Evolutionary conservation across 2,888 invertebrate species (phyloP), one percentile per base, ranked within the genome.

Genomic region (Sialis fuliginosa): DNA sequence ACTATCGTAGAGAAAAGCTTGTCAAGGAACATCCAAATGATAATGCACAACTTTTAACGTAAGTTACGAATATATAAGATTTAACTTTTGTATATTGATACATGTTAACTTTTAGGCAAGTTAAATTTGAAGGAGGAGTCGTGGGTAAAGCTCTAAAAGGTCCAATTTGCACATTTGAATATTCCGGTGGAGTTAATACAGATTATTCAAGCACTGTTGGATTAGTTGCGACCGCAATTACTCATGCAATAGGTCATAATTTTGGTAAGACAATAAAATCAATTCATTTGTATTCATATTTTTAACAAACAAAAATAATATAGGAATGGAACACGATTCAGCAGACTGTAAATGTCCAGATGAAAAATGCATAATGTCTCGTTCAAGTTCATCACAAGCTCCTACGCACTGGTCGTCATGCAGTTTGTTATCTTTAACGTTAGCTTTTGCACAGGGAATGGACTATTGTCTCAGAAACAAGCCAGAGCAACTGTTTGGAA

Each of bases 211-310:
- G 75, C 46, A 77, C 87, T n/a, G 79, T 89, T 2, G 88, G 91
- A 1, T 72, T 93, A 9, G 92, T 96, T 1, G 97, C 96, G 1
- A 90, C 93, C 0, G 97, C 97, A 0, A 83, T 98, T 48, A 96
- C 97, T 0, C 98, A 98, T 65, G 97, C 98, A 68, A 85, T 98
- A 81, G 97, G 97, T 0, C 98, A 98, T 64, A 98, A 97, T 68
- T 95, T 98, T 63, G 95, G 91, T 65, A 58, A 60, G 54, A 22
- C 22, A 22, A 22, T 22, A 2, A 22, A 22, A 22, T 22, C 22
- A 22, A 22, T 4, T 22, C 2, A 22, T 22, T 22, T 31, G 31
- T 8, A 7, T 22, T 22, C 22, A 22, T 22, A 22, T 22, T 22
- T 22, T 22, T 4, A 22, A 22, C 22, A 22, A 22, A 22, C 4